A percentile compares a stretch with the other conserved stretches of the same genome.
These are phyloP conservation scores for Cepaea hortensis DNA, from an alignment of 2,888 invertebrate species.

Conservation along the genomic window DNA sequence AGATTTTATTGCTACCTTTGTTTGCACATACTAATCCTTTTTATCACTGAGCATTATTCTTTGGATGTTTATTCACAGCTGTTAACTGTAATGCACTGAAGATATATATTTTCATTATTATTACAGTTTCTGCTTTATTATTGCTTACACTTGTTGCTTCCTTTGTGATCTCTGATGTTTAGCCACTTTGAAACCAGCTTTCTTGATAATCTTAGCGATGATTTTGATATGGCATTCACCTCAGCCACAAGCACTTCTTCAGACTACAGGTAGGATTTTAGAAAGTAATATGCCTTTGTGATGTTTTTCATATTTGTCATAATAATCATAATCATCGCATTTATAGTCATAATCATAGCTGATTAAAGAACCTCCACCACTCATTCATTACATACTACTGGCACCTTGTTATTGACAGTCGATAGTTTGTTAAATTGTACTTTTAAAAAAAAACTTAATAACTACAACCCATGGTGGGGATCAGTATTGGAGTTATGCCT, in stretches of 20 bases:
- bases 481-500: no score
- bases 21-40: background rate
- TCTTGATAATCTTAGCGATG: slow-evolving; percentile 32
- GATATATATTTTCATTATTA: background rate
- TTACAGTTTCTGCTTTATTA: background rate
- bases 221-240: slow-evolving; percentile 23
- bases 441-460: no score
- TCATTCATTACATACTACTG: no score
- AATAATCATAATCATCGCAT: background rate
- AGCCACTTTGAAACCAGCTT: slow-evolving; percentile 33
- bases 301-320: background rate
- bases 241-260: background rate
- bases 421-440: no score
- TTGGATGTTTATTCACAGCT: background rate
- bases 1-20: background rate
- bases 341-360: background rate
- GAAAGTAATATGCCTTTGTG: background rate
- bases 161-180: slow-evolving; percentile 2
- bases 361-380: background rate
- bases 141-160: background rate
- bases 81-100: no score
- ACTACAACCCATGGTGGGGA: no score
- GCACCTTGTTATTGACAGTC: no score
- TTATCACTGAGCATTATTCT: background rate
- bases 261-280: slow-evolving; percentile 10